phyloP scores from a whole-genome alignment of 2,113 vertebrate species.

The Laticauda laticaudata region DNA sequence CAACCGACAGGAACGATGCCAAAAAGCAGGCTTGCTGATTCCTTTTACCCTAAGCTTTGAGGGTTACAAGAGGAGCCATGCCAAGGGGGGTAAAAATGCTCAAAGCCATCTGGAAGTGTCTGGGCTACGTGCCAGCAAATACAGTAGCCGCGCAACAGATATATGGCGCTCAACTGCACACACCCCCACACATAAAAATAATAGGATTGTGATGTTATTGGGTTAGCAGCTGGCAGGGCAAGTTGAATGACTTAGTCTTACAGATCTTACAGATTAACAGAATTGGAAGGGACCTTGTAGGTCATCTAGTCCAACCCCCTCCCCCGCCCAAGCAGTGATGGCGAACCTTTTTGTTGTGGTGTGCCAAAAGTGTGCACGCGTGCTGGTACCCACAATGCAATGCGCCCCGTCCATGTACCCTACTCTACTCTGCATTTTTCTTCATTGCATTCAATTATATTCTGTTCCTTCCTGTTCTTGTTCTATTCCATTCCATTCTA shows the following conservation, averaged over 20 bases:
- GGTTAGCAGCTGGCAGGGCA: not conserved
- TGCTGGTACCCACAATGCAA: too few relatives aligned
- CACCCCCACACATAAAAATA: not conserved
- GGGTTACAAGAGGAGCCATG: conserved; percentile 8
- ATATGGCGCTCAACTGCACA: conserved; percentile 9
- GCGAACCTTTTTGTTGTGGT: too few relatives aligned
- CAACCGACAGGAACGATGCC: not conserved
- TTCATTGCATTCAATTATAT: not conserved
- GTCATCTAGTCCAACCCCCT: too few relatives aligned
- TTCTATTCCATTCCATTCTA: too few relatives aligned
- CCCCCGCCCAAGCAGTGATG: too few relatives aligned
- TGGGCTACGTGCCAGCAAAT: not conserved
- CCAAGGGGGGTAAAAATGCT: conserved; percentile 19
- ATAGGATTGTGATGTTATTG: not conserved
- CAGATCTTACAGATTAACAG: too few relatives aligned
- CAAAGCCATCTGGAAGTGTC: not conserved
- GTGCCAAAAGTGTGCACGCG: too few relatives aligned
- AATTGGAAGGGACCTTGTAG: too few relatives aligned
- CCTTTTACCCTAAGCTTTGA: not conserved
- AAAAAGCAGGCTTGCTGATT: not conserved
- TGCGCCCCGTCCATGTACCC: too few relatives aligned
- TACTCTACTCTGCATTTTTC: not conserved
- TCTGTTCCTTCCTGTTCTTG: too few relatives aligned
- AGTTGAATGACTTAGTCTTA: not conserved
- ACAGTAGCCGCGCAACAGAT: conserved; percentile 18